These are phyloP conservation scores for Tinea trinotella DNA, from an alignment of 2,888 invertebrate species.

Conservation along the genomic window DNA sequence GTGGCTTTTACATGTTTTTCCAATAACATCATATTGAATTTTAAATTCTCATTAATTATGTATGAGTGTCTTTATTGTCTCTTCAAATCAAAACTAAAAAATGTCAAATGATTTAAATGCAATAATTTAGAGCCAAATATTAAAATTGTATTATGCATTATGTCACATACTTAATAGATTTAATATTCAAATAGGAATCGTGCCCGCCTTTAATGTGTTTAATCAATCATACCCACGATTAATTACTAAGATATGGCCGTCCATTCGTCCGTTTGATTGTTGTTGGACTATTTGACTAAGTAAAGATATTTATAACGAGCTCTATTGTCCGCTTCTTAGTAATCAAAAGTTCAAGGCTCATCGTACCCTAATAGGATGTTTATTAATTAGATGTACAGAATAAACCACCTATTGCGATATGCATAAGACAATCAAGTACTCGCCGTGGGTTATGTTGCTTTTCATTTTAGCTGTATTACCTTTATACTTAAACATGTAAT, in stretches of 20 bases:
- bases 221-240: slow-evolving; percentile 71
- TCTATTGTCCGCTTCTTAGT: slow-evolving; percentile 57
- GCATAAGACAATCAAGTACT: slow-evolving; percentile 3
- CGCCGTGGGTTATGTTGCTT: not conserved
- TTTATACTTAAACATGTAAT: slow-evolving; percentile 1
- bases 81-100: slow-evolving; percentile 41
- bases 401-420: slow-evolving; percentile 32
- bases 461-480: slow-evolving; percentile 1
- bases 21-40: slow-evolving; percentile 49
- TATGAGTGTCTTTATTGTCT: slow-evolving; percentile 59
- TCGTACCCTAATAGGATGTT: slow-evolving; percentile 43
- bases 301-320: slow-evolving; percentile 53
- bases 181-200: slow-evolving; percentile 68
- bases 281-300: slow-evolving; percentile 40
- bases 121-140: slow-evolving; percentile 46
- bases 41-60: slow-evolving; percentile 46
- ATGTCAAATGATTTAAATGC: slow-evolving; percentile 53
- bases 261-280: slow-evolving; percentile 48
- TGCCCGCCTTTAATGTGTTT: slow-evolving; percentile 65
- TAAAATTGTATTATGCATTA: slow-evolving; percentile 66
- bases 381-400: slow-evolving; percentile 63
- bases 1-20: slow-evolving; percentile 44
- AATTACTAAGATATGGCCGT: slow-evolving; percentile 64
- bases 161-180: slow-evolving; percentile 63
- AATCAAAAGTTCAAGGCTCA: slow-evolving; percentile 65